Conservation (phyloP, 2,113 vertebrate species). For the Calcarius ornatus region DNA sequence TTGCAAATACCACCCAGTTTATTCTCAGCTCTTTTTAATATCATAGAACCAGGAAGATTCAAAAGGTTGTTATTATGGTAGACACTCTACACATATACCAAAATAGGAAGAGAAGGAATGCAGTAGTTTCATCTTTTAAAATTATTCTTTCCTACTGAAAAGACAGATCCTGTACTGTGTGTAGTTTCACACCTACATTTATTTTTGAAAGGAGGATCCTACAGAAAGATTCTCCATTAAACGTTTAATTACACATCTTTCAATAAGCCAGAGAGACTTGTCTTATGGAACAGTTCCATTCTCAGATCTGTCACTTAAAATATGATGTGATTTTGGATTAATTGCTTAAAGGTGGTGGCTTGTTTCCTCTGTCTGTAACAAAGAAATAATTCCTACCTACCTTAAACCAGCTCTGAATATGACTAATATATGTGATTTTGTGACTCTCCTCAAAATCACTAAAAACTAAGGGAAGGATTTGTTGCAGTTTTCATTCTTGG, state of each 20-base stretch:
- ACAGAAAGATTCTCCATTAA: constrained; percentile 22
- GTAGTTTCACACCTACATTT: background rate
- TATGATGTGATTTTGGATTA: constrained; percentile 9
- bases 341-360: background rate
- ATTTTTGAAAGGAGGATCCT: background rate
- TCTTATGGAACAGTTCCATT: background rate
- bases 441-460: background rate
- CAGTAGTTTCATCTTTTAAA: constrained; percentile 14
- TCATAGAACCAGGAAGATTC: constrained; percentile 19
- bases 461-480: background rate
- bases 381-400: constrained; percentile 1
- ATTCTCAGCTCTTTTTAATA: constrained; percentile 41
- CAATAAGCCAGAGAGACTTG: background rate
- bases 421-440: background rate
- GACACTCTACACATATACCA: background rate
- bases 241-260: constrained; percentile 26
- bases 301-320: constrained; percentile 24
- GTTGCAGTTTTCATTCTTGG: background rate
- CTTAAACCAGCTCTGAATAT: background rate
- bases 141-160: background rate
- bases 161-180: background rate
- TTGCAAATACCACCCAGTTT: constrained; percentile 41
- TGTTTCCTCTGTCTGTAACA: background rate
- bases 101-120: background rate
- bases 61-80: constrained; percentile 26